Evolutionary conservation across 2,797 vertebrate genomes (phyloP).

Genomic region (Columba guinea): DNA sequence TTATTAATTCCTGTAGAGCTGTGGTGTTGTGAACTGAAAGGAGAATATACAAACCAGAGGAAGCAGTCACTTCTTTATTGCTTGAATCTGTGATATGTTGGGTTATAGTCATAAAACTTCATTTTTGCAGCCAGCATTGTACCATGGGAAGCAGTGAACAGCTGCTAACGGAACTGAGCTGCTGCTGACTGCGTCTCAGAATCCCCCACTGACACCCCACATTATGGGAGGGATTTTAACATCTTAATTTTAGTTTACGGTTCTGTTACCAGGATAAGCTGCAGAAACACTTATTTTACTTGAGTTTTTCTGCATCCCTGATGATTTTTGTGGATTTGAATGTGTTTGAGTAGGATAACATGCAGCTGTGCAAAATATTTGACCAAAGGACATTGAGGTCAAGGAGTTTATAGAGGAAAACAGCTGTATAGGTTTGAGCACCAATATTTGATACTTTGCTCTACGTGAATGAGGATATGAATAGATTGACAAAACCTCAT

Average conservation of each 20-base stretch:
- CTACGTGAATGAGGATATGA: background rate
- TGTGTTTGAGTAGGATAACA: background rate
- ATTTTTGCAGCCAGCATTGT: fast-evolving
- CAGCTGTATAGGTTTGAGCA: background rate
- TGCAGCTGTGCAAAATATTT: background rate
- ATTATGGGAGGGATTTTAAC: background rate
- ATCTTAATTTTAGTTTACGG: background rate
- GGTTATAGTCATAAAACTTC: background rate
- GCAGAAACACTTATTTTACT: background rate
- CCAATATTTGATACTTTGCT: background rate
- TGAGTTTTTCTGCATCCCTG: background rate
- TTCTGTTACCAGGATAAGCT: background rate
- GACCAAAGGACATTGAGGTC: background rate
- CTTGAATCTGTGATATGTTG: background rate
- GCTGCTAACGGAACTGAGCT: background rate
- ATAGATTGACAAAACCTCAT: background rate
- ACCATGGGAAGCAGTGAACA: background rate
- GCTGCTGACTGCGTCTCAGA: background rate
- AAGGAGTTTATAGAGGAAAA: background rate
- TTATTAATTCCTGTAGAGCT: background rate
- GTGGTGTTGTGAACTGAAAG: background rate
- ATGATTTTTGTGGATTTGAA: background rate
- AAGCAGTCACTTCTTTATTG: background rate
- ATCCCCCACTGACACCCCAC: background rate
- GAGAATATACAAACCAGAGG: fast-evolving